These are phyloP conservation scores for Strigops habroptila DNA, from an alignment of 2,113 vertebrate species.

Conservation along the genomic window DNA sequence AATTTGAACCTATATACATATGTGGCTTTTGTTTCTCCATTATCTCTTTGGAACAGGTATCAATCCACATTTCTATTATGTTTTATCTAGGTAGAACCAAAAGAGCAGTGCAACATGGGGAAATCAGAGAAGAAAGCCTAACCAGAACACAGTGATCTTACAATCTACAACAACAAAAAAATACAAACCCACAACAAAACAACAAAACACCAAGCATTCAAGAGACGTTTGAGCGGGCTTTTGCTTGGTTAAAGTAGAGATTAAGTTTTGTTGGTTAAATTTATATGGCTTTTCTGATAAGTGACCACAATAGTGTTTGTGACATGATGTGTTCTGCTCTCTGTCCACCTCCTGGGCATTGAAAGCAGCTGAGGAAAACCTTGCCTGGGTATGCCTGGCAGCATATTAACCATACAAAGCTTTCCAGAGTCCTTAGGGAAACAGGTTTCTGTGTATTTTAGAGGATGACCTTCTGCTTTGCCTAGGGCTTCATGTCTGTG, in stretches of 20 bases:
- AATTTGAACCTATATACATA: neutral
- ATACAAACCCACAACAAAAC: neutral
- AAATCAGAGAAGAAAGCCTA: neutral
- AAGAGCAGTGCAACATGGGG: neutral
- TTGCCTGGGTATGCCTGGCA: slow-evolving; percentile 42
- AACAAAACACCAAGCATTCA: neutral
- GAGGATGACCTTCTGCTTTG: slow-evolving; percentile 48
- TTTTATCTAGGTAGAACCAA: neutral
- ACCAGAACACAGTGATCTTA: neutral
- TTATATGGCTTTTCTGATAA: neutral
- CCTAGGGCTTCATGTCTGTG: slow-evolving; percentile 32
- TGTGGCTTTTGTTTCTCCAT: neutral
- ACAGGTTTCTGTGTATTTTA: slow-evolving; percentile 18
- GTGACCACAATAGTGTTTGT: neutral
- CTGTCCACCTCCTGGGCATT: slow-evolving; percentile 44
- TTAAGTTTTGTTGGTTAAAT: neutral
- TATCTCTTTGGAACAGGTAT: neutral
- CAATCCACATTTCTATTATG: neutral
- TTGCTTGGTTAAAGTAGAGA: neutral
- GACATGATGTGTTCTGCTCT: slow-evolving; percentile 30
- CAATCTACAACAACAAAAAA: neutral
- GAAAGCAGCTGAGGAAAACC: slow-evolving; percentile 29
- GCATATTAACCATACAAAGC: slow-evolving; percentile 4
- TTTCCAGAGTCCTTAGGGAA: slow-evolving; percentile 12
- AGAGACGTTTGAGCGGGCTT: neutral